Evolutionary conservation across 2,888 invertebrate genomes (phyloP), one percentile per base, ranked within the genome.

Genomic region (Pseudococcus viburni): DNA sequence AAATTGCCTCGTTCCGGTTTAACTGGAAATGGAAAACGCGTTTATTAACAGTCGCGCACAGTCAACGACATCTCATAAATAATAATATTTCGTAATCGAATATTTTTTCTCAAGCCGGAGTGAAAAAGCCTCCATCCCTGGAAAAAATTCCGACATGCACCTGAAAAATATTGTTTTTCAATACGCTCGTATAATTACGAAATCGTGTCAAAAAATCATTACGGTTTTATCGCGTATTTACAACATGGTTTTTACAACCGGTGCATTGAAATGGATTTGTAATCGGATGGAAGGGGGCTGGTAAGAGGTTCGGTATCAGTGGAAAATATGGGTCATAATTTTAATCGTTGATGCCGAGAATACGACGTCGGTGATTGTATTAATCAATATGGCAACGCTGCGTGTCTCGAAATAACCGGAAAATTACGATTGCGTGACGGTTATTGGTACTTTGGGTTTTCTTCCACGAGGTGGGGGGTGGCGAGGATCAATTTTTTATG

Each of bases 321-420:
- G 12, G 11, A 59, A 85, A 85, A 84, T 59, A 59, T 85, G 59
- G 85, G 85, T 85, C 85, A 85, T 64, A 64, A 85, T 64, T 59
- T 59, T 85, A 51, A 85, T 85, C 85, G 85, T 39, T 59, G 64
- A 85, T 85, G 64, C 85, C 85, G 19, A 64, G 64, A 85, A 64
- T 59, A 64, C 85, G 19, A 83, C 80, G 80, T 83, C 46, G 12
- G 80, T 83, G 80, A 83, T 83, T 46, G 80, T 83, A 64, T 64
- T 85, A 85, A 85, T 85, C 85, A 85, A 85, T 85, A 85, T 85
- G 80, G 80, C 80, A 83, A 83, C 80, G 42, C 80, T 83, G 80
- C 80, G 80, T 83, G 80, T 83, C 46, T 46, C 46, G 19, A 46
- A 83, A 83, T 39, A 46, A 42, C 80, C 46, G 19, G 80, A 83